Evolutionary conservation across 2,113 vertebrate genomes (phyloP), one percentile per base, ranked within the genome.

Genomic region (Labeo catla): DNA sequence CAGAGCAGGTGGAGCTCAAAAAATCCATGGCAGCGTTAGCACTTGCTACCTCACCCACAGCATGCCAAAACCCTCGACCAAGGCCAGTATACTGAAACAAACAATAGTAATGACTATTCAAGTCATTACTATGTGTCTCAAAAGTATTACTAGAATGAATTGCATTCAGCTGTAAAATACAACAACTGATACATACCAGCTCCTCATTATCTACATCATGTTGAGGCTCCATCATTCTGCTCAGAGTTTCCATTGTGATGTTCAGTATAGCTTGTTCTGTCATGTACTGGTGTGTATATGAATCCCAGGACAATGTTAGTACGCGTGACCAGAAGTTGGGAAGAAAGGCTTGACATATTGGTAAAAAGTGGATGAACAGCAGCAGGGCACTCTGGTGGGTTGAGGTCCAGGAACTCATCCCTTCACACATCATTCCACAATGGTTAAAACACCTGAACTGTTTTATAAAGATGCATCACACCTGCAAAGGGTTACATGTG

Each of bases 1-100:
- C 91, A 0, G 92, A 93, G 61, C 86, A 91, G 5, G 95, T 95
- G 76, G 93, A 87, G 11, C 91, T 94, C 76, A 93, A 87, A 85
- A 97, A 97, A 91, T 97, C 96, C 94, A 96, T 95, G 84, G 91
- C 94, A 0, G 94, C 95, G 0, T 96, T 97, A 85, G 96, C 94
- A 6, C 91, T 92, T 61, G 95, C 94, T 76, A 97, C 95, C 39
- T 97, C 96, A 6, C 92, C 91, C 28, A 97, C 91, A 2, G 96
- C 95, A 82, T 93, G 95, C 91, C 95, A 94, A 91, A 96, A 97
- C 13, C 90, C 87, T 36, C 95, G 94, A 2, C 94, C 93, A 8
- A 96, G 91, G 16, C 83, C 90, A 13, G 90, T 90, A 0, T 86
- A 83, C 59, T 93, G 91, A 0, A 47, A 87, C 61, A 94, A 87